Evolutionary conservation across 2,113 vertebrate genomes (phyloP).

Genomic region (Riparia riparia): DNA sequence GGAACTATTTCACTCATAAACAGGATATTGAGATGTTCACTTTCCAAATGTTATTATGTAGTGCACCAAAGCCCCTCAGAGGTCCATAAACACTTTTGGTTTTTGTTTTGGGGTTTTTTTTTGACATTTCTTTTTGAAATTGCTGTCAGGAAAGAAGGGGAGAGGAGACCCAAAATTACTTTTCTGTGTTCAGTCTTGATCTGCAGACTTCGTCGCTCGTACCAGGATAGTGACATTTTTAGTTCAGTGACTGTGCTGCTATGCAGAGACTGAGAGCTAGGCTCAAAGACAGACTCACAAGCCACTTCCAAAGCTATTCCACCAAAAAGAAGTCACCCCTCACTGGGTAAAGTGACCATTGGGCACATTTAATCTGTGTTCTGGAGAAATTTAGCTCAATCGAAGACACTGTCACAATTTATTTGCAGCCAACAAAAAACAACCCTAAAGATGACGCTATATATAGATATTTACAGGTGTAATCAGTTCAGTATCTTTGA

Average conservation of each 20-base stretch:
- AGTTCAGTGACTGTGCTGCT: neutral
- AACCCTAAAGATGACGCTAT: neutral
- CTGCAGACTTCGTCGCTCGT: neutral
- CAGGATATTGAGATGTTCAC: neutral
- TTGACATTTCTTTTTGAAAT: neutral
- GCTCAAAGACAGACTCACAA: neutral
- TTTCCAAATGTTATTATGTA: neutral
- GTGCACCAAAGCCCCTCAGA: neutral
- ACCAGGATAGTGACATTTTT: neutral
- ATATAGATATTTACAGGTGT: rapidly evolving
- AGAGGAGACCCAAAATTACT: neutral
- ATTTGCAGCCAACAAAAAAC: neutral
- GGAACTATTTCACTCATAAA: neutral
- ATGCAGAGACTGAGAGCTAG: neutral
- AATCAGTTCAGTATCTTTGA: neutral
- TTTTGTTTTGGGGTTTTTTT: neutral
- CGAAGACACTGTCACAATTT: neutral
- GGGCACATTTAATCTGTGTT: neutral
- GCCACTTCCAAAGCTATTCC: neutral
- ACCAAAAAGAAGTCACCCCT: neutral
- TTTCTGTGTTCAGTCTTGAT: neutral
- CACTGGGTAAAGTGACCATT: neutral
- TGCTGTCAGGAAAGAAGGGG: neutral
- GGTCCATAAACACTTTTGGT: neutral
- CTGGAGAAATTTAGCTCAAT: neutral